Base-by-base conservation (phyloP, 35 echinoderm and acorn worm species). In the Amphiura filiformis region DNA sequence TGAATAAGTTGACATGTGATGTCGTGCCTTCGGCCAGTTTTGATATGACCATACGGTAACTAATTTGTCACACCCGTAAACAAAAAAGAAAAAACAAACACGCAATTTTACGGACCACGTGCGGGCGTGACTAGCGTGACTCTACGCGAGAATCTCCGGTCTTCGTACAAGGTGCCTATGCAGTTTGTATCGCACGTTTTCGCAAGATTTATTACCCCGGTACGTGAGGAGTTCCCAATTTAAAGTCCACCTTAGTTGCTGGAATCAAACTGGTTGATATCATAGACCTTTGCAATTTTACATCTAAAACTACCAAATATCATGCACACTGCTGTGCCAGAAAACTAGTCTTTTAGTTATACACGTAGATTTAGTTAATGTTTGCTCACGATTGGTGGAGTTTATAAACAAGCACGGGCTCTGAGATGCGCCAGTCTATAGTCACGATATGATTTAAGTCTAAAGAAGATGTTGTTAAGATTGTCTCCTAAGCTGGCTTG, bases 231-330 rank as follows among this genome's bases (percentile, higher is more conserved):
- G 61, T 70, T 70, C 61, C 61, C 61, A 15, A 70, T 70, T 70
- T 30, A 23, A 26, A 70, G 61, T 70, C 61, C 61, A 70, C 61
- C 15, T 13, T 23, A 11, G 11, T 15, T 70, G 61, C 7, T 70
- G 26, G 28, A 70, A 70, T 70, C 28, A 26, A 70, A 70, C 61
- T 70, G 61, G 61, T 70, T 70, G 61, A 70, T 70, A 70, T 70
- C 61, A 70, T 70, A 70, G 61, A 70, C 61, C 61, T 70, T 70
- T 70, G 61, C 61, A 70, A 70, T 70, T 70, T 70, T 70, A 70
- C 61, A 26, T 70, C 17, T 70, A 70, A 70, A 70, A 70, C 61
- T 70, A 70, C 61, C 28, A 70, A 70, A 70, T 70, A 70, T 70
- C 61, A 70, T 70, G 61, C 61, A 70, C 61, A 70, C 17, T n/a